Evolutionary conservation across 2,888 invertebrate species (phyloP).

Genomic region (Phengaris arion): DNA sequence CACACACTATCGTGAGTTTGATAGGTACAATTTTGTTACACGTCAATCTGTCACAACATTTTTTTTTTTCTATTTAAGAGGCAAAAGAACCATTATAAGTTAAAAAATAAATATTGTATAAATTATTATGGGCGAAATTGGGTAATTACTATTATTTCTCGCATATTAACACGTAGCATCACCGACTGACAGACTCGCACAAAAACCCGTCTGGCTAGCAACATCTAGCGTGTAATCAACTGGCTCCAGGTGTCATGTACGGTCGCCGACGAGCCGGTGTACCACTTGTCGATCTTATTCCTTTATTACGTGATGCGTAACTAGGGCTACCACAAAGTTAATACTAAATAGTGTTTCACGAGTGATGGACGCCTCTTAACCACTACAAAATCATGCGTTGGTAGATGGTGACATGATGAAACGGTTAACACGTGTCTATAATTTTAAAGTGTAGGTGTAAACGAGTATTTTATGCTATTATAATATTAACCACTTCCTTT

Average conservation of each 20-base stretch:
- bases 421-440: slow-evolving; percentile 3
- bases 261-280: not conserved
- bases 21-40: too few relatives aligned
- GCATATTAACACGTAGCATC: not conserved
- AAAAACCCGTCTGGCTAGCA: slow-evolving; percentile 15
- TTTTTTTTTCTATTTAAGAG: too few relatives aligned
- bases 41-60: too few relatives aligned
- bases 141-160: not conserved
- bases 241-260: not conserved
- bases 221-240: slow-evolving; percentile 23
- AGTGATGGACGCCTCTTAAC: not conserved
- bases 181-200: not conserved
- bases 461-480: not conserved
- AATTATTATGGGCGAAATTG: too few relatives aligned
- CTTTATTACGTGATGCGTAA: slow-evolving; percentile 4
- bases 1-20: too few relatives aligned
- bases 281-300: not conserved
- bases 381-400: not conserved
- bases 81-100: too few relatives aligned
- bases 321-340: slow-evolving; percentile 6
- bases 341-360: not conserved
- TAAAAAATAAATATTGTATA: too few relatives aligned
- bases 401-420: not conserved
- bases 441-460: not conserved
- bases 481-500: too few relatives aligned